Percentiles rank a stretch among this genome's conserved stretches.
Conservation (phyloP, 2,113 vertebrate genomes). For the Pygoscelis antarcticus region DNA sequence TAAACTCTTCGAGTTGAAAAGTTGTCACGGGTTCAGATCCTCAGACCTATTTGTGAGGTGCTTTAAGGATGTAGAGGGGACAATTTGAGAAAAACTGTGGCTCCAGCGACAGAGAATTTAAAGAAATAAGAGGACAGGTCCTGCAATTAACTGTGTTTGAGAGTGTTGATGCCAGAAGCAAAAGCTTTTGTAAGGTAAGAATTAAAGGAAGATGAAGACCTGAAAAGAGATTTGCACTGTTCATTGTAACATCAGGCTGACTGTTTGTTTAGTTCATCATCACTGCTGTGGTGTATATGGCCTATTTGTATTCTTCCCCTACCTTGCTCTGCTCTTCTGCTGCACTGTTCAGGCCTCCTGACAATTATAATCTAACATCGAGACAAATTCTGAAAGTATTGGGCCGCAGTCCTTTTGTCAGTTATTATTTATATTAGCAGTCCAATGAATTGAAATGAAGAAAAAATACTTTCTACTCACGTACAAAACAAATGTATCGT, state of each 20-base stretch:
- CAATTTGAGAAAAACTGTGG: neutral
- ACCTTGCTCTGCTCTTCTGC: neutral
- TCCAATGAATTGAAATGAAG: neutral
- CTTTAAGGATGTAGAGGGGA: neutral
- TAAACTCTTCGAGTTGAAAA: neutral
- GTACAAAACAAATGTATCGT: fast-evolving
- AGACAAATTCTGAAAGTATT: neutral
- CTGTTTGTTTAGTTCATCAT: neutral
- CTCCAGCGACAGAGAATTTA: neutral
- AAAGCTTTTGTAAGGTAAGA: neutral
- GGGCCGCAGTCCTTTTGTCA: neutral
- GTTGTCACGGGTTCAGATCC: neutral
- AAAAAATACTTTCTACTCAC: neutral
- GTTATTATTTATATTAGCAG: neutral
- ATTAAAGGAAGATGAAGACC: neutral
- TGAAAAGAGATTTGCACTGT: neutral
- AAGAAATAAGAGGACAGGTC: neutral
- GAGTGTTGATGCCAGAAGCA: neutral
- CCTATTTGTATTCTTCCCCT: neutral
- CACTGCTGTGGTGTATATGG: neutral
- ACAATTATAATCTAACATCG: neutral
- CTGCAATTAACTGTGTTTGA: neutral
- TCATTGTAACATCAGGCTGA: neutral
- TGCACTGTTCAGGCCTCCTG: neutral
- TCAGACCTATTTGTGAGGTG: neutral